Evolutionary conservation across 2,113 vertebrate genomes (phyloP).

Genomic region (Campylomormyrus tamandua): DNA sequence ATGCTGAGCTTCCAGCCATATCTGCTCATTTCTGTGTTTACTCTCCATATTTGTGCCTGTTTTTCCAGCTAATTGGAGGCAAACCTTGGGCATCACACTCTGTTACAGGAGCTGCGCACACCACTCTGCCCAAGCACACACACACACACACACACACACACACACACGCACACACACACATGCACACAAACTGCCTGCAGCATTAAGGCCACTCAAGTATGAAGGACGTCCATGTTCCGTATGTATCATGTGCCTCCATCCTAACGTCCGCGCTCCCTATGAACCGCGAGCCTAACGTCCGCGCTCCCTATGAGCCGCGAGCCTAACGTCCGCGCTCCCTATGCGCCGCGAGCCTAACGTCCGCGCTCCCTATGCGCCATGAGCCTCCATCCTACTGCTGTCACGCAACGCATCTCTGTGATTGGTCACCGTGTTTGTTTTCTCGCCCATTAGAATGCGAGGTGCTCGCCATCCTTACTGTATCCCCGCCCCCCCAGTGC

Average conservation of each 20-base stretch:
- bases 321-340: too few relatives aligned
- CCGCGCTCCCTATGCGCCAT: background rate
- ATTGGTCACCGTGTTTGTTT: background rate
- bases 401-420: background rate
- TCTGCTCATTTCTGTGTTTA: background rate
- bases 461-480: background rate
- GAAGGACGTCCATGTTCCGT: background rate
- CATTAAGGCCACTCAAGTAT: background rate
- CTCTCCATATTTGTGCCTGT: background rate
- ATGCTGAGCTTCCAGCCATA: background rate
- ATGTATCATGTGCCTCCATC: background rate
- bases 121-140: background rate
- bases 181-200: background rate
- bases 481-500: background rate
- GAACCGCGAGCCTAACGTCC: background rate
- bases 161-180: background rate
- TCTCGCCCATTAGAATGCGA: background rate
- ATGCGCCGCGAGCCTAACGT: background rate
- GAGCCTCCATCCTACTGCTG: background rate
- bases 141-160: background rate
- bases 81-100: background rate
- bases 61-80: background rate
- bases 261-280: background rate
- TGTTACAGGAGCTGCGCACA: background rate
- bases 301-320: background rate